Conservation (phyloP, 2,113 vertebrate species). For the Felis catus region DNA sequence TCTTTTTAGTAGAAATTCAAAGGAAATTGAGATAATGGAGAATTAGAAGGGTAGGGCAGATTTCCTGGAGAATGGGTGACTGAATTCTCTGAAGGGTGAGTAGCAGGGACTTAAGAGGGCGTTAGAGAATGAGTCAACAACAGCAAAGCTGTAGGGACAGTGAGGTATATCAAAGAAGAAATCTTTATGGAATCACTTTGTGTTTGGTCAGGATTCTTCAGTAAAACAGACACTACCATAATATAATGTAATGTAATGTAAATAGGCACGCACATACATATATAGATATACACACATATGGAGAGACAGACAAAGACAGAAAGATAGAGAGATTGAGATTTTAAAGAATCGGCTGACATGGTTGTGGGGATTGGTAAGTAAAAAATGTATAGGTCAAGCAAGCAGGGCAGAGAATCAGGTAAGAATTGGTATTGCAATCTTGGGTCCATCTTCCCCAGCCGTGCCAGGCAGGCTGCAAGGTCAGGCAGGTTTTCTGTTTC, state of each 20-base stretch:
- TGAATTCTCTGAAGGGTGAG: not conserved
- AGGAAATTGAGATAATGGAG: not conserved
- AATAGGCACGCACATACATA: not conserved
- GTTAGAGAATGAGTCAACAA: not conserved
- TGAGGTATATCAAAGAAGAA: not conserved
- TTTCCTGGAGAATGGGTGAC: not conserved
- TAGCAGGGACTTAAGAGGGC: not conserved
- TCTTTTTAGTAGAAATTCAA: not conserved
- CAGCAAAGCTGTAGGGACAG: not conserved
- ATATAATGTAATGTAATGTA: not conserved
- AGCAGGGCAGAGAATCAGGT: not conserved
- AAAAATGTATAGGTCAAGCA: not conserved
- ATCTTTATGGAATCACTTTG: constrained; percentile 1
- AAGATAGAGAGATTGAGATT: not conserved
- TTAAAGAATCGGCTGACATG: not conserved
- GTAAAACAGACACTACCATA: not conserved
- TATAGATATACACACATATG: no score
- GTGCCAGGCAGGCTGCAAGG: not conserved
- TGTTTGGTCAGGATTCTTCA: constrained; percentile 3
- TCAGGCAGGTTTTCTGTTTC: not conserved
- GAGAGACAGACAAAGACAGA: not conserved
- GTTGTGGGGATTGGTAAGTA: not conserved
- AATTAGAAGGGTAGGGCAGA: not conserved
- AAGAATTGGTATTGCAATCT: not conserved
- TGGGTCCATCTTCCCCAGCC: not conserved